phyloP scores from a whole-genome alignment of 1,140 invertebrate genomes.

The Pseudomyrmex cubaensis region DNA sequence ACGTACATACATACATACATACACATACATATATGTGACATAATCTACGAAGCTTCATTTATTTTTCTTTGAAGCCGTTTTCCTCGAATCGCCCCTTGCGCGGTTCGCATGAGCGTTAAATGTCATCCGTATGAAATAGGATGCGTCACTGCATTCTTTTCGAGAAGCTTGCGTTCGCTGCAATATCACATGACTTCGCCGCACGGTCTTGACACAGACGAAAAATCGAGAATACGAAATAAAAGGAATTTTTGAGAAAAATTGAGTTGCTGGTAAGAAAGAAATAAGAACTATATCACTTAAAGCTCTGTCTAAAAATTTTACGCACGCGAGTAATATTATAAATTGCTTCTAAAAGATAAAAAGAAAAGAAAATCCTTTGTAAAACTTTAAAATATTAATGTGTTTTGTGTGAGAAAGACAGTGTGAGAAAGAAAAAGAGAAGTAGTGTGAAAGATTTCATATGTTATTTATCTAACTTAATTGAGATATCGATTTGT shows the following conservation, averaged over 20 bases:
- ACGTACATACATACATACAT: too few relatives aligned
- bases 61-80: conserved; percentile 61
- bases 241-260: conserved; percentile 38
- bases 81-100: conserved; percentile 58
- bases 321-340: not conserved
- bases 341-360: not conserved
- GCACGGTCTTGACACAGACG: conserved; percentile 15
- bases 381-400: too few relatives aligned
- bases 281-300: not conserved
- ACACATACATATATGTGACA: not conserved
- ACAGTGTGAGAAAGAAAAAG: too few relatives aligned
- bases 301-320: conserved; percentile 2
- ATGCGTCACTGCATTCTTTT: conserved; percentile 47
- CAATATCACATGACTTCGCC: conserved; percentile 36
- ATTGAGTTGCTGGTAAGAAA: conserved; percentile 11
- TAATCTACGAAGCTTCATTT: conserved; percentile 60
- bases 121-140: conserved; percentile 60
- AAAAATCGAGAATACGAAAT: conserved; percentile 54
- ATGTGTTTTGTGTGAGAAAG: too few relatives aligned
- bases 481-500: not conserved
- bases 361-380: too few relatives aligned
- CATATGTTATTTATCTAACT: not conserved
- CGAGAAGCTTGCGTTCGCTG: conserved; percentile 19
- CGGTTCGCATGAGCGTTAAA: conserved; percentile 66
- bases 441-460: not conserved